Conservation (phyloP, 2,797 vertebrate genomes). For the Hippopotamyrus pictus region DNA sequence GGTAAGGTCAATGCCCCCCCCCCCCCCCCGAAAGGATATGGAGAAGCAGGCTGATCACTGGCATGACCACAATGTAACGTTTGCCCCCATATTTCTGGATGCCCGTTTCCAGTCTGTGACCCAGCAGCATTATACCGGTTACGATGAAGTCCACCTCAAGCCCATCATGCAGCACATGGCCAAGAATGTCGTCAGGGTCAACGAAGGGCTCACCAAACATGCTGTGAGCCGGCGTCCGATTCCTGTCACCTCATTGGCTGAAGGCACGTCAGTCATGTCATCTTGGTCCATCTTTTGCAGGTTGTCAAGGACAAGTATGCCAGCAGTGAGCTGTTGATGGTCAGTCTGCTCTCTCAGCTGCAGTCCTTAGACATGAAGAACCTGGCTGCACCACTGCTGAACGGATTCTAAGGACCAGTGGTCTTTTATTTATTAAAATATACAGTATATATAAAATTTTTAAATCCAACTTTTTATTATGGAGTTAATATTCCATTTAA, state of each 20-base stretch:
- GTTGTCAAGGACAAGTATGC: constrained; percentile 83
- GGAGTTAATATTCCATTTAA: not conserved
- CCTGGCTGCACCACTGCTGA: constrained; percentile 60
- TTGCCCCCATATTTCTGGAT: not conserved
- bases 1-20: constrained; percentile 56
- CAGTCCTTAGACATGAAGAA: constrained; percentile 54
- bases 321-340: constrained; percentile 73
- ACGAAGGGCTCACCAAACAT: constrained; percentile 55
- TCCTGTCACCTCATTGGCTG: not conserved
- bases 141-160: constrained; percentile 55
- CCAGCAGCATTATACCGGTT: constrained; percentile 58
- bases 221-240: constrained; percentile 32
- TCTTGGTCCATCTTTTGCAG: constrained; percentile 47
- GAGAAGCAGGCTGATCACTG: not conserved
- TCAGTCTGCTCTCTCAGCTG: constrained; percentile 77
- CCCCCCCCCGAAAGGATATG: not conserved
- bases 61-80: not conserved
- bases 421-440: not conserved
- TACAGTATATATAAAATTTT: no score
- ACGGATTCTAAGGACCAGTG: not conserved
- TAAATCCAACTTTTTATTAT: not conserved
- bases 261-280: not conserved
- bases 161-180: constrained; percentile 63
- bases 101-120: constrained; percentile 44
- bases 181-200: constrained; percentile 58